phyloP scores from a whole-genome alignment of 2,888 invertebrate genomes.

The Aethes cnicana region DNA sequence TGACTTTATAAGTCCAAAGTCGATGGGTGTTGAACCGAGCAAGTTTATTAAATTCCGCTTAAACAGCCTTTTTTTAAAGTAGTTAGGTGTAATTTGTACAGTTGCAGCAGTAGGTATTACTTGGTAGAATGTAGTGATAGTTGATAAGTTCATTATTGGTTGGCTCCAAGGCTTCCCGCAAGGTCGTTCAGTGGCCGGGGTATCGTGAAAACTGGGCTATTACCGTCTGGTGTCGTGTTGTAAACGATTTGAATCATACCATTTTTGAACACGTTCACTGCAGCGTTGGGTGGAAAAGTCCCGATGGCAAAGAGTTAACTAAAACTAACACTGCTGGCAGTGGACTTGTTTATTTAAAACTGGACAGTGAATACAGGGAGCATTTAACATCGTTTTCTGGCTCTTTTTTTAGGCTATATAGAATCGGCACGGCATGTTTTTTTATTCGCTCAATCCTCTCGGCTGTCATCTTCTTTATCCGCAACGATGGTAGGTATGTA shows the following conservation, averaged over 20 bases:
- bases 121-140: conserved; percentile 46
- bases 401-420: no score
- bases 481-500: no score
- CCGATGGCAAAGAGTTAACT: no score
- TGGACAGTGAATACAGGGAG: no score
- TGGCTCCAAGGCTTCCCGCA: conserved; percentile 59
- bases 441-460: no score
- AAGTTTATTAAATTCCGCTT: neutral
- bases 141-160: conserved; percentile 51
- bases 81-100: neutral
- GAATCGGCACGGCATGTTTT: no score
- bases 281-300: no score
- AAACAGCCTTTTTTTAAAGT: neutral
- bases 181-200: conserved; percentile 47
- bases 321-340: no score
- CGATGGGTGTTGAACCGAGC: neutral
- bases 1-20: conserved; percentile 12
- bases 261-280: no score
- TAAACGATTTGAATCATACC: neutral
- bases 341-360: neutral
- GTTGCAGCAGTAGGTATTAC: neutral
- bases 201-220: conserved; percentile 14
- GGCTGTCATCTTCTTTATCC: no score
- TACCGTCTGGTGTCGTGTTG: conserved; percentile 1
- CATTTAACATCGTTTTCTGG: no score